Percentiles rank a stretch among this genome's conserved stretches.
Evolutionary conservation across 2,113 vertebrate species (phyloP).

Genomic region (Ginglymostoma cirratum): DNA sequence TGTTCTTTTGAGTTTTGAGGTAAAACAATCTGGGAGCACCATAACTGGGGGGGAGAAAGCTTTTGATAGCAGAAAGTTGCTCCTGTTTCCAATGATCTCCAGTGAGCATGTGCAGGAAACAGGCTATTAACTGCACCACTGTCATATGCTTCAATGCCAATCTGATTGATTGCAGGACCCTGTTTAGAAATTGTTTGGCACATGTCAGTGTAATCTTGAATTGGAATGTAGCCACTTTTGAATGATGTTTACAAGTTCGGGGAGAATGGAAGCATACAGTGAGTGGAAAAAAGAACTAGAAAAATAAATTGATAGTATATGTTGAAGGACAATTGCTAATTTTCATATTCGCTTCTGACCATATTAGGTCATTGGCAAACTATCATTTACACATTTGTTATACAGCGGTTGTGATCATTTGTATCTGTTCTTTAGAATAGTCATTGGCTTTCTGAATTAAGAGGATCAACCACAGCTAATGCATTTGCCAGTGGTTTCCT

Average conservation of each 20-base stretch:
- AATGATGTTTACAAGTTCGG: neutral
- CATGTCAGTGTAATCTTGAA: neutral
- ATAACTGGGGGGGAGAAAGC: neutral
- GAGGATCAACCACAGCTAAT: neutral
- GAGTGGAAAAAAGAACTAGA: neutral
- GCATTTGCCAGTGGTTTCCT: neutral
- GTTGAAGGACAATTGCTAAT: neutral
- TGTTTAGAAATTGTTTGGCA: slow-evolving; percentile 20
- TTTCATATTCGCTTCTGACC: neutral
- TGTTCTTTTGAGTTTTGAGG: neutral
- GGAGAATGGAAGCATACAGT: neutral
- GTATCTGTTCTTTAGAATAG: neutral
- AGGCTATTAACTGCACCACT: neutral
- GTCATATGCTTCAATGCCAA: slow-evolving; percentile 16
- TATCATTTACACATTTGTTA: too few relatives aligned
- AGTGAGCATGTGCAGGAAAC: neutral
- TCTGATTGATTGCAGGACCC: neutral
- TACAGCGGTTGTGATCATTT: neutral
- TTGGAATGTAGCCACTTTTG: neutral
- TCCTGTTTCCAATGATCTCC: neutral
- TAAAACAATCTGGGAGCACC: neutral
- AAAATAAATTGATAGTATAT: neutral
- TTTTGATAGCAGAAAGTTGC: neutral
- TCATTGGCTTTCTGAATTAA: neutral
- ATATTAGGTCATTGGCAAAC: neutral